These are phyloP conservation scores for Falco biarmicus DNA, from an alignment of 2,797 vertebrate genomes.

Conservation along the genomic window DNA sequence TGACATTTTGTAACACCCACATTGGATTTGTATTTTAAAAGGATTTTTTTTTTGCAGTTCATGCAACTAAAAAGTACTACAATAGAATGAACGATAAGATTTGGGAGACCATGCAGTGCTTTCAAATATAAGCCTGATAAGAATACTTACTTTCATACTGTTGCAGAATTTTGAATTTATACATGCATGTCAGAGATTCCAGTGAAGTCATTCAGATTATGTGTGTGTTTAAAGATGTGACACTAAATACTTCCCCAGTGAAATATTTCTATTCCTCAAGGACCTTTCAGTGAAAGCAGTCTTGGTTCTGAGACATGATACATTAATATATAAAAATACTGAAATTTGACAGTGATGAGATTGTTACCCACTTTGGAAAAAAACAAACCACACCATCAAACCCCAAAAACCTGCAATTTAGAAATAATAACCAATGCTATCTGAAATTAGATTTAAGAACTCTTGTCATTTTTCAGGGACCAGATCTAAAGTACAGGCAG, in stretches of 20 bases:
- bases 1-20: not conserved
- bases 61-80: not conserved
- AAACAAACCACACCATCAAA: no score
- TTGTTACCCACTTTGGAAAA: not conserved
- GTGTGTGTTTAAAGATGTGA: not conserved
- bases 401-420: not conserved
- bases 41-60: not conserved
- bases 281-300: not conserved
- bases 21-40: not conserved
- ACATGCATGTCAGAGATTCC: not conserved
- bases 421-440: not conserved
- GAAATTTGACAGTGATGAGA: not conserved
- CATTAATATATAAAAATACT: not conserved
- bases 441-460: not conserved
- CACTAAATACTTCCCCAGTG: not conserved
- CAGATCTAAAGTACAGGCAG: not conserved
- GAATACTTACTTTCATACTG: not conserved
- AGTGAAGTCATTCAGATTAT: not conserved
- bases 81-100: not conserved
- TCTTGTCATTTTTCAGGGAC: not conserved
- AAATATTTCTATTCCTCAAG: not conserved
- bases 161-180: not conserved
- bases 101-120: not conserved
- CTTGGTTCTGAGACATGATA: not conserved
- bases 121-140: not conserved